A percentile compares a stretch with the other conserved stretches of the same genome.
These are phyloP conservation scores for Pammene aurita DNA, from an alignment of 2,888 invertebrate genomes.

Conservation along the genomic window DNA sequence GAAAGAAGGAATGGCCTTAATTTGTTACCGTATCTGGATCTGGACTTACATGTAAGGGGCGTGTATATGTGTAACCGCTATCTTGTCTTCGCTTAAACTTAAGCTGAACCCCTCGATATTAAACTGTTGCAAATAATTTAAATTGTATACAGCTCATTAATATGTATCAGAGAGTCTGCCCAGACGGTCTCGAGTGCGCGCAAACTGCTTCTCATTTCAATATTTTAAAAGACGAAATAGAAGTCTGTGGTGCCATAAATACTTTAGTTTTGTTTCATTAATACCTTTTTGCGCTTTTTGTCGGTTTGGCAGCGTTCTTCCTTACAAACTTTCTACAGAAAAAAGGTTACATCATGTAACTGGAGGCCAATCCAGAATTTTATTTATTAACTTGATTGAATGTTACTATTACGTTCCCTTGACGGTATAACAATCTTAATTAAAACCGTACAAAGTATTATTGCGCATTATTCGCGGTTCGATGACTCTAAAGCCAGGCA, in stretches of 20 bases:
- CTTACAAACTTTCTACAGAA: not conserved
- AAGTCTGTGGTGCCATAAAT: constrained; percentile 33
- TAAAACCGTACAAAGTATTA: constrained; percentile 35
- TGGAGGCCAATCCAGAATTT: no score
- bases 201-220: constrained; percentile 43
- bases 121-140: constrained; percentile 40
- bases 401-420: constrained; percentile 21
- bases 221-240: constrained; percentile 24
- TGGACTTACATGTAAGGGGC: no score
- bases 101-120: constrained; percentile 6
- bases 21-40: no score
- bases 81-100: constrained; percentile 18
- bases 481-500: constrained; percentile 1
- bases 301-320: constrained; percentile 11
- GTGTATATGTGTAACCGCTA: not conserved
- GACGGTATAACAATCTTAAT: constrained; percentile 31
- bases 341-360: no score
- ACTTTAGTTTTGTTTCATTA: constrained; percentile 31
- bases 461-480: constrained; percentile 32
- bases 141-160: constrained; percentile 41
- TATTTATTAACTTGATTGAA: no score
- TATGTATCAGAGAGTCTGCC: constrained; percentile 37
- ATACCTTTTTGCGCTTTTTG: constrained; percentile 16
- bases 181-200: constrained; percentile 39
- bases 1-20: no score